Evolutionary conservation across 2,797 vertebrate species (phyloP).

Genomic region (Neopelma chrysocephalum): DNA sequence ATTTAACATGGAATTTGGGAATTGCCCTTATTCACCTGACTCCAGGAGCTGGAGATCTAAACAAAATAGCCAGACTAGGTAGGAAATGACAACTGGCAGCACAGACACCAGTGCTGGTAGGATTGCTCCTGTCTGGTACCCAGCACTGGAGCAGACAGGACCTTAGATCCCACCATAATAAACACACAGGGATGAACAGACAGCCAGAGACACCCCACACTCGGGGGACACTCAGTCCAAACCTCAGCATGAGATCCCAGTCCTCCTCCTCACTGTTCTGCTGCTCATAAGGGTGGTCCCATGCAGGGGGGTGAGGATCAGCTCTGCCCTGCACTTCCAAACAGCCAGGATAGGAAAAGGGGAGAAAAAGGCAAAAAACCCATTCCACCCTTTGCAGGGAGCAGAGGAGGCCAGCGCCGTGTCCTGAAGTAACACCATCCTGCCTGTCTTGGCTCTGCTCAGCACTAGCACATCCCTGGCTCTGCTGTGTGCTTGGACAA

Average conservation of each 20-base stretch:
- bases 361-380: background rate
- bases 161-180: background rate
- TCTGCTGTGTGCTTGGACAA: background rate
- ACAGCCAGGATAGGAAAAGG: background rate
- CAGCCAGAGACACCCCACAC: background rate
- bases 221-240: background rate
- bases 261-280: accelerated
- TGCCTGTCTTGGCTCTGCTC: slow-evolving; percentile 24
- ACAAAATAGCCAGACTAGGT: background rate
- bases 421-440: slow-evolving; percentile 46
- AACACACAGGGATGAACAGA: background rate
- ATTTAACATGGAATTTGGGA: background rate
- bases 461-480: slow-evolving; percentile 4
- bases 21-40: background rate
- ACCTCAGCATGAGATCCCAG: accelerated
- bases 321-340: background rate
- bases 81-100: background rate
- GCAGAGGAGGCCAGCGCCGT: background rate
- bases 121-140: background rate
- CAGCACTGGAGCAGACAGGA: background rate
- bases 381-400: background rate
- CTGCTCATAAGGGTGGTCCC: background rate
- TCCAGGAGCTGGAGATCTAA: background rate
- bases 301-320: accelerated
- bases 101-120: background rate